These are phyloP conservation scores for Tetraodon nigroviridis DNA, from an alignment of 2,113 vertebrate species.

Conservation along the genomic window DNA sequence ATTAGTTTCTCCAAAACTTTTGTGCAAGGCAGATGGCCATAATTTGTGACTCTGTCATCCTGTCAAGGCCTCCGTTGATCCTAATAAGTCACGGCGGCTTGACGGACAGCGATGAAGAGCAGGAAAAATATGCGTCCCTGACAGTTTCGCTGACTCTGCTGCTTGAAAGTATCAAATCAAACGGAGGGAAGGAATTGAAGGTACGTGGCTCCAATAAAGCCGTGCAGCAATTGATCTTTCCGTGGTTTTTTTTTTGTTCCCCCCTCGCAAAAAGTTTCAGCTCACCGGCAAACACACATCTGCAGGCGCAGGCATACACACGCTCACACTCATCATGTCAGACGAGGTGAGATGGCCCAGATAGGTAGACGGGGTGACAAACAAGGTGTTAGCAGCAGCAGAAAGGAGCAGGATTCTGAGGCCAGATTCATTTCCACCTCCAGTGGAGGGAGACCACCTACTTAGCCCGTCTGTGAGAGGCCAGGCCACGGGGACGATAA, in stretches of 20 bases:
- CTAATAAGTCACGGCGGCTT: constrained; percentile 36
- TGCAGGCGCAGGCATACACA: constrained; percentile 4
- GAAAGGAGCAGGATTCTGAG: constrained; percentile 58
- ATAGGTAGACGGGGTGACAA: constrained; percentile 48
- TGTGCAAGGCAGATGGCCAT: constrained; percentile 47
- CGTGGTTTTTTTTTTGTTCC: constrained; percentile 25
- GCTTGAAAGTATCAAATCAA: constrained; percentile 35
- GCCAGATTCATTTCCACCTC: constrained; percentile 77
- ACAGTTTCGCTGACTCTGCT: constrained; percentile 57
- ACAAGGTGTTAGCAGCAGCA: constrained; percentile 43
- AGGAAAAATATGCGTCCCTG: constrained; percentile 31
- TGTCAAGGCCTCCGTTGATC: constrained; percentile 55
- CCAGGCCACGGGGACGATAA: constrained; percentile 71
- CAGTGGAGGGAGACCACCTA: constrained; percentile 79
- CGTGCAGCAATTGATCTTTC: constrained; percentile 39
- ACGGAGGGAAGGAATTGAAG: constrained; percentile 34
- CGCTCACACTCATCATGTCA: constrained; percentile 33
- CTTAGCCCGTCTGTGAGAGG: constrained; percentile 66
- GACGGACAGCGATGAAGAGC: constrained; percentile 59
- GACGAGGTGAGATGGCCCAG: constrained; percentile 44
- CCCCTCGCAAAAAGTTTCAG: not conserved
- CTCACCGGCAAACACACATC: constrained; percentile 12
- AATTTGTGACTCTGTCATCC: constrained; percentile 60
- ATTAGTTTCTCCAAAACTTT: constrained; percentile 53
- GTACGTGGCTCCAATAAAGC: constrained; percentile 49